phyloP scores from a whole-genome alignment of 2,888 invertebrate genomes.

The Drepanosiphum platanoidis region DNA sequence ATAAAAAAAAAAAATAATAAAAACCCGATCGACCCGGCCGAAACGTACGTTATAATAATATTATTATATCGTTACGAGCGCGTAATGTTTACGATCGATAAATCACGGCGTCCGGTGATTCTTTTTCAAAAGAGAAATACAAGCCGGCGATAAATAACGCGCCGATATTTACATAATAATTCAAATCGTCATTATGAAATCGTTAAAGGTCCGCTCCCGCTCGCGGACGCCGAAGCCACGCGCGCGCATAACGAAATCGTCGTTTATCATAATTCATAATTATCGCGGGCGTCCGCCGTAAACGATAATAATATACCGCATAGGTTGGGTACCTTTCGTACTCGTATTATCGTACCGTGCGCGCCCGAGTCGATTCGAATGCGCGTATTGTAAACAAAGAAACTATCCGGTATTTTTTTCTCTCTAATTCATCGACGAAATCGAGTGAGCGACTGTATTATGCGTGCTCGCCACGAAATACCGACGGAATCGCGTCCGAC shows the following conservation, averaged over 20 bases:
- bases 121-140: neutral
- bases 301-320: neutral
- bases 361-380: too few relatives aligned
- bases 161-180: constrained; percentile 38
- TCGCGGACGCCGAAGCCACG: neutral
- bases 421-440: too few relatives aligned
- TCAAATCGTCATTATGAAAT: neutral
- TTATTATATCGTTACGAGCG: too few relatives aligned
- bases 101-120: neutral
- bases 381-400: too few relatives aligned
- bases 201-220: neutral
- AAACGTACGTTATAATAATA: too few relatives aligned
- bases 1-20: too few relatives aligned
- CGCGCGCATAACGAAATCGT: neutral
- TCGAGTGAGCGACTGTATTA: too few relatives aligned
- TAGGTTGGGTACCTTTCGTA: too few relatives aligned
- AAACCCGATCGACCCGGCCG: too few relatives aligned
- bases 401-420: too few relatives aligned
- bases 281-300: neutral
- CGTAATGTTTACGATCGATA: neutral
- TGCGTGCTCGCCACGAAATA: too few relatives aligned
- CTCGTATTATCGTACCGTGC: constrained; percentile 3
- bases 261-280: neutral
- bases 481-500: neutral
- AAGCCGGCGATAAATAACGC: neutral